Base-by-base conservation (phyloP, 2,113 vertebrate genomes). In the Myrmophylax atrothorax region DNA sequence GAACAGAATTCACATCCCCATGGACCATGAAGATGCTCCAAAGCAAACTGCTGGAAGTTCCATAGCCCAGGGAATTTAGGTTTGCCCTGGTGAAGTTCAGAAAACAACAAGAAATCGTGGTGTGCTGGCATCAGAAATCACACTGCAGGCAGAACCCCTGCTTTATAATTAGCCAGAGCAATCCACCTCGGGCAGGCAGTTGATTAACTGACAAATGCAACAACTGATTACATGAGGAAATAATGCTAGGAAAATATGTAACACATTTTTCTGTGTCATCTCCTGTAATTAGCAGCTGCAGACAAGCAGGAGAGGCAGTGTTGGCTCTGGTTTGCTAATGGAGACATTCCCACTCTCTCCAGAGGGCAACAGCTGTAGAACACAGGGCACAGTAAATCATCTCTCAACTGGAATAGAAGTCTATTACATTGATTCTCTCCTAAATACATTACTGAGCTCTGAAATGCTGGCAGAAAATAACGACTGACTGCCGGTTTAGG, bases 201-300 rank as follows among this genome's bases (percentile, higher is more conserved):
- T 64, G 47, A 84, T 86, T 81, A 96, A 86, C 44, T 90, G 88
- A 90, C 79, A 84, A 95, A 86, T n/a, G n/a, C 33, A 91, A 47
- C 72, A 90, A 70, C 38, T 64, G 82, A 83, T 44, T 84, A 56
- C 63, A 72, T 33, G 59, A 42, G 68, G 60, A 94, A 92, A 88
- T 75, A 92, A 93, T 28, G 37, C 40, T 64, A 74, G 79, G 64
- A 74, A 93, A 96, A 70, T 33, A 89, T n/a, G 3, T 84, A 90
- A 90, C 74, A 72, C n/a, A 49, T 81, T 72, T 68, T 96, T 90
- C 42, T 50, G 13, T 90, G 83, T 83, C 47, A 83, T 78, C 31
- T 88, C 83, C 63, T 90, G 28, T 50, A 94, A 90, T 72, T 74
- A 93, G 68, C 68, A 92, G 42, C 40, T 88, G 68, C 35, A 95